Evolutionary conservation across 53 echinoderm and acorn worm genomes (phyloP).

Genomic region (Apostichopus leukothele): DNA sequence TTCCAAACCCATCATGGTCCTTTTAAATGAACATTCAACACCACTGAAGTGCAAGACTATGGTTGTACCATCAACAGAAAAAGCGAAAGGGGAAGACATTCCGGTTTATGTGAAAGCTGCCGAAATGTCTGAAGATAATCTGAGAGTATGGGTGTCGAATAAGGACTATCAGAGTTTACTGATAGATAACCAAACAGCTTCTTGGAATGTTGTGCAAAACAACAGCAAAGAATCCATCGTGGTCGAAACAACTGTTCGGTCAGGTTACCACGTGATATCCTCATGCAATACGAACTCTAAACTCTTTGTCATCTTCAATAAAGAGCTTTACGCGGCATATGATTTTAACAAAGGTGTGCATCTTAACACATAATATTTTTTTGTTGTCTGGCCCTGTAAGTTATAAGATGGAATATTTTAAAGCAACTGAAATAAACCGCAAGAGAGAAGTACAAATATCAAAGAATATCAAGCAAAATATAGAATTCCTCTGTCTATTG

Average conservation of each 20-base stretch:
- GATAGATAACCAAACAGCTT: neutral
- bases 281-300: neutral
- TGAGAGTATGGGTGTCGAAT: constrained; percentile 26
- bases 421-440: too few relatives aligned
- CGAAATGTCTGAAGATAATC: neutral
- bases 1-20: neutral
- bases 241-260: constrained; percentile 1
- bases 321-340: neutral
- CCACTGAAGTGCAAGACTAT: neutral
- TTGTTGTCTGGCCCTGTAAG: too few relatives aligned
- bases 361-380: too few relatives aligned
- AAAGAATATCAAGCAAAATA: too few relatives aligned
- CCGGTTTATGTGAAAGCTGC: neutral
- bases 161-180: neutral
- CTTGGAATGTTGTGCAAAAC: neutral
- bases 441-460: too few relatives aligned
- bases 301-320: neutral
- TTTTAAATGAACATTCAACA: neutral
- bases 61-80: neutral
- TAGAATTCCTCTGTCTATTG: too few relatives aligned
- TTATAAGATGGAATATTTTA: too few relatives aligned
- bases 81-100: neutral
- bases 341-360: neutral
- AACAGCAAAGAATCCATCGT: neutral
- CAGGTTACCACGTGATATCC: constrained; percentile 25